Evolutionary conservation across 2,113 vertebrate genomes (phyloP).

Genomic region (Pristiophorus japonicus): DNA sequence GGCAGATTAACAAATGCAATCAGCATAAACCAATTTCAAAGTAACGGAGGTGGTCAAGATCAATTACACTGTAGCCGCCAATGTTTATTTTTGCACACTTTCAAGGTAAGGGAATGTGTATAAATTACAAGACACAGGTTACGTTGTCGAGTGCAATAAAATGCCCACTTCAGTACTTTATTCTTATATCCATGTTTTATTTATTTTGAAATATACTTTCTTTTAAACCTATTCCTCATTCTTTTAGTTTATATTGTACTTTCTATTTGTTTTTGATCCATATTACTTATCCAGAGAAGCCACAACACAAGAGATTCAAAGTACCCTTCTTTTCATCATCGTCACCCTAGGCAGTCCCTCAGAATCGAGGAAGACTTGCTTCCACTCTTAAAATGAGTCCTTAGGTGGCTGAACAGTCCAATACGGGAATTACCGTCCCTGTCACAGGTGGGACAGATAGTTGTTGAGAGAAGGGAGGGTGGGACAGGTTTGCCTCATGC

Average conservation of each 20-base stretch:
- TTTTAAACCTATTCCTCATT: too few species aligned
- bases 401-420: too few species aligned
- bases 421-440: too few species aligned
- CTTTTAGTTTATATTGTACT: background rate
- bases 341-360: too few species aligned
- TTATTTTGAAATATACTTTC: background rate
- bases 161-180: background rate
- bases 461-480: too few species aligned
- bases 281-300: background rate
- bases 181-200: background rate
- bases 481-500: too few species aligned
- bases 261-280: background rate
- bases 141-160: background rate
- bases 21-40: background rate
- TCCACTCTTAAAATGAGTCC: too few species aligned
- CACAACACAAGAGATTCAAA: background rate
- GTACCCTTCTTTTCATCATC: background rate
- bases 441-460: too few species aligned
- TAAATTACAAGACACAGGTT: background rate
- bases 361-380: too few species aligned
- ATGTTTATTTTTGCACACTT: background rate
- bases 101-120: background rate
- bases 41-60: background rate
- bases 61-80: background rate
- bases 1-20: background rate